Evolutionary conservation across 2,888 invertebrate genomes (phyloP), one percentile per base, ranked within the genome.

Genomic region (Torymus texanus): DNA sequence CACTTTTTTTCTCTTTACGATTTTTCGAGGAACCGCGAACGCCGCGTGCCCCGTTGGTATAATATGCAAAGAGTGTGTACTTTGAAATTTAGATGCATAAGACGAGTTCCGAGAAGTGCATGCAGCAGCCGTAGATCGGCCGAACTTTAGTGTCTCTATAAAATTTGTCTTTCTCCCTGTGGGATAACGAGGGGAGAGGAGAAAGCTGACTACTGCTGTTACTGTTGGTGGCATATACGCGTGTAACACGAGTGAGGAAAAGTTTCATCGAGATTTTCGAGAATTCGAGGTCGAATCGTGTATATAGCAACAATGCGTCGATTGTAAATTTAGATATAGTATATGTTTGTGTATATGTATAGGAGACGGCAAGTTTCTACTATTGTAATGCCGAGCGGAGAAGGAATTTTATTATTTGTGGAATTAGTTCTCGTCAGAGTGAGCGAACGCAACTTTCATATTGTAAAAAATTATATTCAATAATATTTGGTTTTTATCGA

Each of bases 1-100:
- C 11, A 66, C 78, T 61, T 75, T 74, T 74, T 81, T 77, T 78
- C 71, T 66, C 77, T 81, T 81, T 71, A 81, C 79, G 81, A 74
- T 76, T 77, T 81, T 81, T 81, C 81, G 72, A 61, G 65, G 79
- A 81, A 81, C 71, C 77, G 81, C 70, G 29, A 51, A 18, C 21
- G 21, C 21, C 74, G 68, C 61, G 29, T 53, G 56, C 61, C 4
- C 16, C 29, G 50, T 55, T 50, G 18, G 55, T 58, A 16, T 58
- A 56, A 58, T 75, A 75, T 75, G 75, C 71, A 79, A 79, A 79
- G 75, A 65, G 71, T 63, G 63, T 56, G 66, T 53, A 75, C 71
- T 79, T 79, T 73, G 41, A 73, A 80, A 68, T 76, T 76, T 80
- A 76, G 76, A 80, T 80, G 73, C 68, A 41, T 41, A 41, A 41